Percentiles rank a stretch among this genome's conserved stretches.
phyloP scores from a whole-genome alignment of 1,140 invertebrate genomes.

The Cyrtorhinus lividipennis region DNA sequence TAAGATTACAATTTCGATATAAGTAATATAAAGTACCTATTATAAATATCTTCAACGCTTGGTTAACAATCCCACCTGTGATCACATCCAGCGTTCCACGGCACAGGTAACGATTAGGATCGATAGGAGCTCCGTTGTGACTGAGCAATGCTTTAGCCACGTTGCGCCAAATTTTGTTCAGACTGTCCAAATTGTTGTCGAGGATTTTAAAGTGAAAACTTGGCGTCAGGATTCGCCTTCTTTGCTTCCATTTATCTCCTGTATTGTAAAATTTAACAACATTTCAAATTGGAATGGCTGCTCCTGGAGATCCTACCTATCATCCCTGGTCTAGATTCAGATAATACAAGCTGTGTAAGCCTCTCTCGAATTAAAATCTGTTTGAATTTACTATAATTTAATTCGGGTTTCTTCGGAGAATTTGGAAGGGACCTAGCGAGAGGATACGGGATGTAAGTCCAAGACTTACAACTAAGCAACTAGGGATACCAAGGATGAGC shows the following conservation, averaged over 20 bases:
- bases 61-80: background rate
- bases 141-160: background rate
- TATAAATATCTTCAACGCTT: too few relatives aligned
- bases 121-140: background rate
- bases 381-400: too few relatives aligned
- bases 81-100: background rate
- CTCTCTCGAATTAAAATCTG: too few relatives aligned
- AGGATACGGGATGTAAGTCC: too few relatives aligned
- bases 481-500: too few relatives aligned
- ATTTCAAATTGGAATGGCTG: background rate
- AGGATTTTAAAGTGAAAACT: slow-evolving; percentile 2
- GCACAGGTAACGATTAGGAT: background rate
- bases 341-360: too few relatives aligned
- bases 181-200: background rate
- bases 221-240: background rate
- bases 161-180: background rate
- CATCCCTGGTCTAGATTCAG: too few relatives aligned
- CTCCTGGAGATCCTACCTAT: too few relatives aligned
- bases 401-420: background rate
- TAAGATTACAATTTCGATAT: too few relatives aligned
- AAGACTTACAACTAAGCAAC: too few relatives aligned
- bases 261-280: background rate
- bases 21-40: too few relatives aligned
- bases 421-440: background rate
- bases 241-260: background rate